phyloP scores from a whole-genome alignment of 2,797 vertebrate genomes.

The Falco concolor region DNA sequence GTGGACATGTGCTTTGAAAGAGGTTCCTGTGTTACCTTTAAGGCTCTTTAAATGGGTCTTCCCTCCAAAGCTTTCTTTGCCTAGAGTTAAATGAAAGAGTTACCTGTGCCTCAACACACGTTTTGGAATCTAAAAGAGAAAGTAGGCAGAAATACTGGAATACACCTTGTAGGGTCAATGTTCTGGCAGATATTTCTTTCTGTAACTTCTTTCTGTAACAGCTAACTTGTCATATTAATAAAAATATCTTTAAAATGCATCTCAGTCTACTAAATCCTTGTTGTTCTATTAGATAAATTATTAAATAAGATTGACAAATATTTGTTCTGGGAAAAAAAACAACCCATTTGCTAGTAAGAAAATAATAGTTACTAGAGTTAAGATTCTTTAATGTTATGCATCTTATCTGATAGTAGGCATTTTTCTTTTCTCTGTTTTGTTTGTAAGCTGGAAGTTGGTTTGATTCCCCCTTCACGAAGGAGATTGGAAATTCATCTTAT shows the following conservation, averaged over 20 bases:
- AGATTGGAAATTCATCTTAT: background rate
- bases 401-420: background rate
- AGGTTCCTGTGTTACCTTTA: background rate
- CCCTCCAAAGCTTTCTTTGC: background rate
- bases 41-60: background rate
- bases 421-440: background rate
- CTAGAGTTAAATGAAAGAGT: background rate
- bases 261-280: background rate
- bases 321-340: background rate
- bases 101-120: background rate
- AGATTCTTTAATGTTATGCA: background rate
- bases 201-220: background rate
- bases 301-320: background rate
- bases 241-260: background rate
- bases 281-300: background rate
- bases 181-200: background rate
- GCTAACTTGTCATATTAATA: background rate
- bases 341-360: background rate
- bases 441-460: background rate
- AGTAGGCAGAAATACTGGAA: background rate
- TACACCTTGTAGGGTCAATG: fast-evolving
- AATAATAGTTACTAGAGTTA: background rate
- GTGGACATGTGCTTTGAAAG: background rate
- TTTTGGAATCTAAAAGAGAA: background rate
- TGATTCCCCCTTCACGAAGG: background rate